phyloP scores from a whole-genome alignment of 2,113 vertebrate genomes.

The Azemiops feae region DNA sequence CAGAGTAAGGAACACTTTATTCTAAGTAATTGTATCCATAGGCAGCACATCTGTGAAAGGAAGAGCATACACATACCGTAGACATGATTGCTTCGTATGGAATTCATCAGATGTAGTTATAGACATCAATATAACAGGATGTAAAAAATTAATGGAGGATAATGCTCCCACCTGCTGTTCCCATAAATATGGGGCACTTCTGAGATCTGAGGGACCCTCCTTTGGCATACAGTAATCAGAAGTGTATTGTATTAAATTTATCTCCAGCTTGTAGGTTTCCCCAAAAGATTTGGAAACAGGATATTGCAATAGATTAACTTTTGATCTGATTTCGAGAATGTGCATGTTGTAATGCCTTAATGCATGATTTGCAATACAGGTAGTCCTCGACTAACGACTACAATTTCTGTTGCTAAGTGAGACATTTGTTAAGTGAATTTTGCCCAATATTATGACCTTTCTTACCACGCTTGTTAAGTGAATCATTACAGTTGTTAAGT shows the following conservation, averaged over 20 bases:
- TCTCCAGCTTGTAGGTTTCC: background rate
- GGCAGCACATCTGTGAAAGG: background rate
- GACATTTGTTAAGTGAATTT: background rate
- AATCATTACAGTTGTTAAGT: background rate
- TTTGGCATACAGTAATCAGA: background rate
- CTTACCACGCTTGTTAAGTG: background rate
- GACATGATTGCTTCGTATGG: background rate
- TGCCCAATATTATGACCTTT: background rate
- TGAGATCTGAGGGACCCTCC: background rate
- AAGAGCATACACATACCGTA: background rate
- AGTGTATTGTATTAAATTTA: background rate
- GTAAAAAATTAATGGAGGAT: background rate
- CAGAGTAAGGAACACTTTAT: background rate
- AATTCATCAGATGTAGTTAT: background rate
- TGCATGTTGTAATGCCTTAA: background rate
- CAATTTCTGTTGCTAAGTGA: background rate
- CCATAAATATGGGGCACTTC: background rate
- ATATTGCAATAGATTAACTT: background rate
- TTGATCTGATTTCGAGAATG: background rate
- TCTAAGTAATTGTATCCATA: background rate
- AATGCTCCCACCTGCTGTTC: background rate
- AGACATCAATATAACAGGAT: background rate
- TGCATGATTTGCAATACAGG: background rate
- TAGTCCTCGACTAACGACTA: background rate
- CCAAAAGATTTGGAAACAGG: background rate